phyloP scores from a whole-genome alignment of 2,113 vertebrate species.

The Addax nasomaculatus region DNA sequence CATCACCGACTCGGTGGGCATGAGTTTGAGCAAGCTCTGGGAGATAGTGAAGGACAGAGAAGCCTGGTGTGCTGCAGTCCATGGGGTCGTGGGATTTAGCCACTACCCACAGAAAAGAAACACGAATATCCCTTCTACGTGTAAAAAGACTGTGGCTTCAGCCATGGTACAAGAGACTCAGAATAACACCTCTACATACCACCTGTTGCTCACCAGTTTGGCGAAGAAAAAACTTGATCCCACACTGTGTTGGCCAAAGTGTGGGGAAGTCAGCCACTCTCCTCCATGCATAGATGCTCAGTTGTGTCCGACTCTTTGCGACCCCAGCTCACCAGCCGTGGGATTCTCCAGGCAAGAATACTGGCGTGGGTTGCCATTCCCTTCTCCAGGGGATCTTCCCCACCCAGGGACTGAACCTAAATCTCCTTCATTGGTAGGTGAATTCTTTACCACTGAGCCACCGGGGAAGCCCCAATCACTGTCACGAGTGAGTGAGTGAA shows the following conservation, averaged over 20 bases:
- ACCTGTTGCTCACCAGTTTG: too few species aligned
- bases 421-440: neutral
- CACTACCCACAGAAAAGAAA: neutral
- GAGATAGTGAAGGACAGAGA: neutral
- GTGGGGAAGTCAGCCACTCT: neutral
- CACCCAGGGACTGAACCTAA: neutral
- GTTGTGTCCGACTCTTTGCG: neutral
- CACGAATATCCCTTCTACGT: rapidly evolving
- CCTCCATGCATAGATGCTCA: rapidly evolving
- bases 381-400: neutral
- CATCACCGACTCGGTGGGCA: neutral
- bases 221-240: neutral
- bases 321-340: neutral
- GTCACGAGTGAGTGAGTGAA: rapidly evolving
- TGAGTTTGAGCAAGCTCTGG: neutral
- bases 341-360: neutral
- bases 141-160: neutral
- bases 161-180: neutral
- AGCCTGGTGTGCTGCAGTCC: neutral
- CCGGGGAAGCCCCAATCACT: neutral
- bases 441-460: neutral
- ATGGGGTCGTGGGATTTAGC: neutral
- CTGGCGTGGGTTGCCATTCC: neutral
- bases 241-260: neutral
- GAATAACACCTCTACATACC: neutral